Conservation (phyloP, 23 tunicate species). For the Trididemnum miniatum region DNA sequence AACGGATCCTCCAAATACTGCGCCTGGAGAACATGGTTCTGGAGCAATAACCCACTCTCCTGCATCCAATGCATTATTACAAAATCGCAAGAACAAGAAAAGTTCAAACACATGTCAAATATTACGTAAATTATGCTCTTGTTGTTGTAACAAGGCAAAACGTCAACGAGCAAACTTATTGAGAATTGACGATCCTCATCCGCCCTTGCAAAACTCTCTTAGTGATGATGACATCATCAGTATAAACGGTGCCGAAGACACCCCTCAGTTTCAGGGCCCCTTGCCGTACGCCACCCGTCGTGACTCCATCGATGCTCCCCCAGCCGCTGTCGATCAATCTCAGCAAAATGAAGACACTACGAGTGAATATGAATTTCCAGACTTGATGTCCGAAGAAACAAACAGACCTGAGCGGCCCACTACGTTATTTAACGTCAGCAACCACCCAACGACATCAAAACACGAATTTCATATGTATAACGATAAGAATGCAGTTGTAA, state of each 20-base stretch:
- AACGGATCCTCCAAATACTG: background rate
- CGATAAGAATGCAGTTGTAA: background rate
- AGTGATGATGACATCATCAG: constrained; percentile 35
- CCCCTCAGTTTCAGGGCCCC: constrained; percentile 19
- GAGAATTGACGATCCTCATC: background rate
- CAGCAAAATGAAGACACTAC: constrained; percentile 34
- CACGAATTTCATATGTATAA: background rate
- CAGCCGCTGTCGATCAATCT: background rate
- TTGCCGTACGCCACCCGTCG: constrained; percentile 16
- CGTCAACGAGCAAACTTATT: constrained; percentile 54
- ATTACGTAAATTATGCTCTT: constrained; percentile 53
- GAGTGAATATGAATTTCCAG: constrained; percentile 53
- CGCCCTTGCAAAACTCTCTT: background rate
- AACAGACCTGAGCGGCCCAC: constrained; percentile 39
- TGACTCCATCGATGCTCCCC: background rate
- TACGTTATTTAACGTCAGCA: background rate
- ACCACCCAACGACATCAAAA: background rate
- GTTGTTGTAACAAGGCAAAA: constrained; percentile 79
- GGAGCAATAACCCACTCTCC: no score
- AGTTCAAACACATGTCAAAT: constrained; percentile 5
- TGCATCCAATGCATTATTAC: background rate
- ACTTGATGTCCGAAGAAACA: background rate
- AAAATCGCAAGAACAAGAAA: background rate
- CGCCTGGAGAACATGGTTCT: no score
- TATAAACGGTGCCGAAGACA: constrained; percentile 25